These are phyloP conservation scores for Heliocidaris erythrogramma DNA, from an alignment of 35 echinoderm and acorn worm genomes.

Conservation along the genomic window DNA sequence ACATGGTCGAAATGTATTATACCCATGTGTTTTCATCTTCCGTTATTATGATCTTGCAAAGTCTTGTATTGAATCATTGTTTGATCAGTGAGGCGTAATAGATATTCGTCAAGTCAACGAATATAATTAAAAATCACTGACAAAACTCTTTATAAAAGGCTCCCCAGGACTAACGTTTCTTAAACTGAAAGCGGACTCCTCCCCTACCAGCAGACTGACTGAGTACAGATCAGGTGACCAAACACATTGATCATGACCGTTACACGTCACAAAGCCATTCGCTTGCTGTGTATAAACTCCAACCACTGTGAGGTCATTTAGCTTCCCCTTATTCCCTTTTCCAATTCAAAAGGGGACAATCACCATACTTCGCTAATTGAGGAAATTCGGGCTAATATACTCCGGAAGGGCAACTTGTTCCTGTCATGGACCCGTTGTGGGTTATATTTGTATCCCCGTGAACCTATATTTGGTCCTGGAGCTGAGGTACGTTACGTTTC, in stretches of 20 bases:
- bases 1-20: too few species aligned
- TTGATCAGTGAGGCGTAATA: too few species aligned
- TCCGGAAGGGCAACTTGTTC: conserved; percentile 7
- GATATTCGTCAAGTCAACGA: too few species aligned
- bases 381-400: background rate
- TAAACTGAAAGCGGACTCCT: too few species aligned
- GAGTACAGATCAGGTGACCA: background rate
- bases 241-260: background rate
- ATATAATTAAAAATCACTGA: too few species aligned
- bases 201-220: too few species aligned
- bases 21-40: too few species aligned
- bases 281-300: background rate
- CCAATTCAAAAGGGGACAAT: background rate
- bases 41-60: too few species aligned
- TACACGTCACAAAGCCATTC: background rate
- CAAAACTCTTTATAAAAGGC: too few species aligned
- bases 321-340: background rate
- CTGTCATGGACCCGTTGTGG: background rate
- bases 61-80: too few species aligned
- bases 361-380: background rate
- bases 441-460: background rate
- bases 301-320: background rate
- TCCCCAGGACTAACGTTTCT: too few species aligned
- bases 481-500: background rate
- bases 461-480: background rate